Conservation (phyloP, 37 sponge, comb jelly and placozoan species). For the Halichondria panicea region DNA sequence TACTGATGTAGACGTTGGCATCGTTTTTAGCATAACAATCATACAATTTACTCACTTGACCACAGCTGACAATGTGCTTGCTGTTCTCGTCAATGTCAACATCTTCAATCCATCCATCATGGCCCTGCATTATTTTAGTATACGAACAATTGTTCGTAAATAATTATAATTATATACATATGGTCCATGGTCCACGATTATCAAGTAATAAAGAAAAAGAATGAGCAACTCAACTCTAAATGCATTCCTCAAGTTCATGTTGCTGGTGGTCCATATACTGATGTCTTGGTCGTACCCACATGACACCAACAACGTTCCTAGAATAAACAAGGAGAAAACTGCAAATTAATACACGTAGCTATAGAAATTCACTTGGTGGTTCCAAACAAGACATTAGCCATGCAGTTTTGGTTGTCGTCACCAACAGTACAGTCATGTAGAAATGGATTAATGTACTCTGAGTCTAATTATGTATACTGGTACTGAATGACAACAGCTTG, state of each 20-base stretch:
- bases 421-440: too few species aligned
- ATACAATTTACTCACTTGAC: slow-evolving; percentile 33
- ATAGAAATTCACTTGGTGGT: too few species aligned
- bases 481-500: too few species aligned
- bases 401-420: too few species aligned
- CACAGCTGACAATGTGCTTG: slow-evolving; percentile 46
- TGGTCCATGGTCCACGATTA: too few species aligned
- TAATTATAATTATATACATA: slow-evolving; percentile 14
- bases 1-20: too few species aligned
- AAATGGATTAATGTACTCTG: too few species aligned
- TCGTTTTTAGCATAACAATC: not conserved
- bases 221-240: slow-evolving; percentile 8
- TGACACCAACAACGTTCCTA: slow-evolving; percentile 59
- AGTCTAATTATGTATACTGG: too few species aligned
- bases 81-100: slow-evolving; percentile 33
- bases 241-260: slow-evolving; percentile 14
- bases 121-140: slow-evolving; percentile 39
- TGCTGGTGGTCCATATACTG: slow-evolving; percentile 58
- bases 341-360: not conserved
- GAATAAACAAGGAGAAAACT: not conserved
- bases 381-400: too few species aligned
- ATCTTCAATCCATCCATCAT: slow-evolving; percentile 63
- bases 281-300: slow-evolving; percentile 66
- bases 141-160: slow-evolving; percentile 9
- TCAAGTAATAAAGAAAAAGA: not conserved